Conservation (phyloP, 2,888 invertebrate species). For the Oxycera nigricornis region DNA sequence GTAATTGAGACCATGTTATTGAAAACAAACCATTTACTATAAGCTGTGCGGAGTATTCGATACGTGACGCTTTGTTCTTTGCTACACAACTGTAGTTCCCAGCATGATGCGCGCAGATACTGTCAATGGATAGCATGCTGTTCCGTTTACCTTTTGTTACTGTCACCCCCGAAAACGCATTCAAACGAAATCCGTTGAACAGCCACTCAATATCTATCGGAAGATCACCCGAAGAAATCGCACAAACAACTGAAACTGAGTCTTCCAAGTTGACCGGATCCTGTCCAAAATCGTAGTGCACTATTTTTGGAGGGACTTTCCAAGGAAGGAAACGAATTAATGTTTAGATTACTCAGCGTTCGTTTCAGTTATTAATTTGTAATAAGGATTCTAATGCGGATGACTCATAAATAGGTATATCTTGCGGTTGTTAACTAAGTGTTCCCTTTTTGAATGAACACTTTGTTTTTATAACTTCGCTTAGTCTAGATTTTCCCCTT, state of each 20-base stretch:
- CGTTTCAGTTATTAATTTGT: too few relatives aligned
- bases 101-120: constrained; percentile 67
- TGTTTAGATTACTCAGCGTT: too few relatives aligned
- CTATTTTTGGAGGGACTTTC: constrained; percentile 75
- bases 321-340: too few relatives aligned
- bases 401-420: too few relatives aligned
- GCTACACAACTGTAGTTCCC: constrained; percentile 76
- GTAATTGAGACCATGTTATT: too few relatives aligned
- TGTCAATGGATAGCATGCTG: constrained; percentile 66
- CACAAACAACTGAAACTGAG: constrained; percentile 70
- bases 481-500: too few relatives aligned
- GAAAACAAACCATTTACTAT: constrained; percentile 67
- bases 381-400: too few relatives aligned
- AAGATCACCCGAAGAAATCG: constrained; percentile 69
- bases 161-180: constrained; percentile 27
- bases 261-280: constrained; percentile 71
- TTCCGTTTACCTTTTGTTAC: constrained; percentile 60
- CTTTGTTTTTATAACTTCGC: too few relatives aligned
- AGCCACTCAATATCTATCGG: constrained; percentile 71
- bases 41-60: constrained; percentile 69
- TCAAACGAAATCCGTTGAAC: constrained; percentile 41
- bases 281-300: constrained; percentile 75
- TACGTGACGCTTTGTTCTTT: constrained; percentile 70
- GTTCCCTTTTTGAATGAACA: too few relatives aligned
- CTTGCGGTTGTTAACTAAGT: too few relatives aligned